These are phyloP conservation scores for Anarhynchus alexandrinus DNA, from an alignment of 2,113 vertebrate species.

Conservation along the genomic window DNA sequence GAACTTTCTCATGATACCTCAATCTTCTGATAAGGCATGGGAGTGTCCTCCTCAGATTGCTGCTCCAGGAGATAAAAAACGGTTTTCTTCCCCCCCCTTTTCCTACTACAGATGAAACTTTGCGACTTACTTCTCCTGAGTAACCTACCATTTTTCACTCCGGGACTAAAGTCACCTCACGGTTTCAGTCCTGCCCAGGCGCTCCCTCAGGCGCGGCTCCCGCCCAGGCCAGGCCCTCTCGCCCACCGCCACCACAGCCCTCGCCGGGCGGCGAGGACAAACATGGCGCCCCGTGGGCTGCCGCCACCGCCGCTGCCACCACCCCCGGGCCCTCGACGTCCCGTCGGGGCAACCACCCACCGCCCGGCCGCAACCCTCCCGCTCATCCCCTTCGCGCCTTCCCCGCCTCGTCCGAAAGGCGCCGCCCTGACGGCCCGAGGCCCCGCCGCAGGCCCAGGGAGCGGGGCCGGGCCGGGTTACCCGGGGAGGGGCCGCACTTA, in stretches of 20 bases:
- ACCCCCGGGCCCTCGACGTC: not conserved
- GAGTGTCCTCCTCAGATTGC: not conserved
- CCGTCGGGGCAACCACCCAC: too few species aligned
- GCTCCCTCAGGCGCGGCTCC: not conserved
- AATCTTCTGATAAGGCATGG: not conserved
- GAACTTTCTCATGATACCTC: not conserved
- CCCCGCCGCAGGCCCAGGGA: not conserved
- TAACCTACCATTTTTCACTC: rapidly evolving
- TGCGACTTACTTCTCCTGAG: not conserved
- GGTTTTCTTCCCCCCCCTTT: not conserved
- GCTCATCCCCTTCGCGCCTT: not conserved
- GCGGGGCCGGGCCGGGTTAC: not conserved
- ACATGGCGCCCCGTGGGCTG: not conserved
- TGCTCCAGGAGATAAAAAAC: not conserved
- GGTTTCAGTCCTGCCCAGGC: too few species aligned
- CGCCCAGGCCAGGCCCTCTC: not conserved
- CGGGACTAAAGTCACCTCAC: not conserved
- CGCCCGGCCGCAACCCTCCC: too few species aligned
- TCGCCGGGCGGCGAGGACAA: not conserved
- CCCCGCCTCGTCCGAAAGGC: not conserved
- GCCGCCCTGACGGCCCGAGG: not conserved
- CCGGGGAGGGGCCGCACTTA: not conserved
- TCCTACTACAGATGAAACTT: not conserved
- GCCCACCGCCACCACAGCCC: not conserved
- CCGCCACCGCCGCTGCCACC: too few species aligned